Conservation (phyloP, 2,113 vertebrate species). For the Macrotus californicus region DNA sequence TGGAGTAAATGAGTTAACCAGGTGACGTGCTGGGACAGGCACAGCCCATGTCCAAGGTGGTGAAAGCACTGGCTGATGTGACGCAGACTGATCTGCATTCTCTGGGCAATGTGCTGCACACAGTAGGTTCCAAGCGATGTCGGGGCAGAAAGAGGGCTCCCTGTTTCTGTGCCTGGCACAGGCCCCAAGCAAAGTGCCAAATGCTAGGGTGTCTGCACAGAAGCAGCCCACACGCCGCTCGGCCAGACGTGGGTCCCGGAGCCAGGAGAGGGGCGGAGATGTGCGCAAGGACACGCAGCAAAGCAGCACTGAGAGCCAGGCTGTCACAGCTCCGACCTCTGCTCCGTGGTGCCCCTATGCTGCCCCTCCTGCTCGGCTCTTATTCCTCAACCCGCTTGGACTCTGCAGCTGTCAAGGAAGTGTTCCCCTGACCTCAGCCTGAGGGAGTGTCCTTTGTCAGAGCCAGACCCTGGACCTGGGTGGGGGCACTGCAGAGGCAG, state of each 20-base stretch:
- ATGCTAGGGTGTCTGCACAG: neutral
- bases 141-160: neutral
- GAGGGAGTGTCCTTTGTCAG: neutral
- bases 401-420: neutral
- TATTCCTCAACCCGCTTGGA: neutral
- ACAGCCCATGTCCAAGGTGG: fast-evolving
- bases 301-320: neutral
- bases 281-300: neutral
- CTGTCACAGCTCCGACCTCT: fast-evolving
- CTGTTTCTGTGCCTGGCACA: no score
- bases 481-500: neutral
- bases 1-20: neutral
- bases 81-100: fast-evolving
- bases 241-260: neutral
- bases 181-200: neutral
- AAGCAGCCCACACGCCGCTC: neutral
- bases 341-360: neutral
- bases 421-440: neutral
- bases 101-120: neutral
- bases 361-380: neutral
- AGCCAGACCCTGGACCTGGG: neutral
- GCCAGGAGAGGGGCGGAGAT: neutral
- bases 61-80: neutral
- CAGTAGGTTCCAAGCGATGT: neutral
- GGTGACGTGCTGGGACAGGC: no score